Evolutionary conservation across 2,797 vertebrate species (phyloP).

Genomic region (Aphelocoma californica): DNA sequence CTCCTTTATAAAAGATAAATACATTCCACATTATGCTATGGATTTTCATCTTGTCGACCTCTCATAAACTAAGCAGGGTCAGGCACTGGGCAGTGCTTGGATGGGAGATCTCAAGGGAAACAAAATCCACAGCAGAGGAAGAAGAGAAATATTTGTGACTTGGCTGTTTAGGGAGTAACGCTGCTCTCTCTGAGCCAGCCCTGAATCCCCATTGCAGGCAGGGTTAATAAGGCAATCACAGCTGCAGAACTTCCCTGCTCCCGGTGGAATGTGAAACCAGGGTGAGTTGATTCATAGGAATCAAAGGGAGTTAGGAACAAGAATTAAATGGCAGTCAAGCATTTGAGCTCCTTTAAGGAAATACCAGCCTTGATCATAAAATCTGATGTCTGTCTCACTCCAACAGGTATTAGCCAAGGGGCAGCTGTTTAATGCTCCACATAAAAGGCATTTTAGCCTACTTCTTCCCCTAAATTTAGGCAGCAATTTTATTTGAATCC

Average conservation of each 20-base stretch:
- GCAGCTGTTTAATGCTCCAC: neutral
- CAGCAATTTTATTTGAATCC: neutral
- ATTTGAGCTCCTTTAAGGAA: constrained; percentile 8
- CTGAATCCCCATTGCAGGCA: neutral
- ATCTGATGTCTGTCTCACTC: neutral
- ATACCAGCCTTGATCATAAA: neutral
- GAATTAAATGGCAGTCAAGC: neutral
- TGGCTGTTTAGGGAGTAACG: neutral
- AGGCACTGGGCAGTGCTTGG: neutral
- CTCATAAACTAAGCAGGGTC: constrained; percentile 22
- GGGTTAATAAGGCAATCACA: neutral
- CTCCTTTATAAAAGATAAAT: neutral
- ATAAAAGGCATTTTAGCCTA: neutral
- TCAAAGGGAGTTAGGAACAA: neutral
- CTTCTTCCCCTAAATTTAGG: neutral
- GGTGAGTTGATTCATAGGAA: neutral
- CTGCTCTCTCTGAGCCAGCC: neutral
- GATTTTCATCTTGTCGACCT: neutral
- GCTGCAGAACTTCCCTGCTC: neutral
- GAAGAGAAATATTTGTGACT: neutral
- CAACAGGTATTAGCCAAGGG: neutral
- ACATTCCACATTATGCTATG: neutral
- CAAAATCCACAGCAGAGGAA: neutral
- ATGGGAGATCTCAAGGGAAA: neutral
- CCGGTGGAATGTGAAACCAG: neutral